Percentiles rank a stretch among this genome's conserved stretches.
Conservation (phyloP, 2,113 vertebrate species). For the Phocoena phocoena region DNA sequence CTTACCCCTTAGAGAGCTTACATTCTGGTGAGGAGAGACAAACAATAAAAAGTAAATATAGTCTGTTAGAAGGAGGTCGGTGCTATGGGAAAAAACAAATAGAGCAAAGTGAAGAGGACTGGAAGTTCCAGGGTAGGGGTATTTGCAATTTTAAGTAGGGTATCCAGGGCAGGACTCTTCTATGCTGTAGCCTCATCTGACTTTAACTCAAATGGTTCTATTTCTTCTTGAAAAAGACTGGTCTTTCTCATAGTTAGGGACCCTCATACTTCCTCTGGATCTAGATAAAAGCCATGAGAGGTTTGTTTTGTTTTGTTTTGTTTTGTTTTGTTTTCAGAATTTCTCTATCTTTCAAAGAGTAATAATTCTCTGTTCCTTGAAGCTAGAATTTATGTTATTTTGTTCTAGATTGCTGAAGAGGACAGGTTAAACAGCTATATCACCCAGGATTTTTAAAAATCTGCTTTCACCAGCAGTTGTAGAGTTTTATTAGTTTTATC, state of each 20-base stretch:
- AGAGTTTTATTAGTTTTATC: constrained; percentile 12
- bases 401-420: not conserved
- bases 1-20: not conserved
- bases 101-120: not conserved
- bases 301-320: not conserved
- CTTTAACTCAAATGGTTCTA: not conserved
- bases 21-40: not conserved
- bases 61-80: not conserved
- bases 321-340: not conserved
- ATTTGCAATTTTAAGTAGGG: not conserved
- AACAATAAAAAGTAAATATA: not conserved
- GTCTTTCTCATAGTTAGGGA: not conserved
- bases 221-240: not conserved
- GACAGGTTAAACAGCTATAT: not conserved
- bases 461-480: not conserved
- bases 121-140: not conserved
- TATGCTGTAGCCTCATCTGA: not conserved
- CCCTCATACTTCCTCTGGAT: not conserved
- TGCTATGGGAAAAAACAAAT: not conserved
- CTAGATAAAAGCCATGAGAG: not conserved
- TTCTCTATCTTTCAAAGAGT: not conserved
- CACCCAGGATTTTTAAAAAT: not conserved
- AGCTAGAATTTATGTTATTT: not conserved
- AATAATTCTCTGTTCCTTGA: constrained; percentile 20
- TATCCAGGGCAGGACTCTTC: not conserved